These are phyloP conservation scores for Ichneumoninae sp. DNA, from an alignment of 2,888 invertebrate genomes.

Conservation along the genomic window DNA sequence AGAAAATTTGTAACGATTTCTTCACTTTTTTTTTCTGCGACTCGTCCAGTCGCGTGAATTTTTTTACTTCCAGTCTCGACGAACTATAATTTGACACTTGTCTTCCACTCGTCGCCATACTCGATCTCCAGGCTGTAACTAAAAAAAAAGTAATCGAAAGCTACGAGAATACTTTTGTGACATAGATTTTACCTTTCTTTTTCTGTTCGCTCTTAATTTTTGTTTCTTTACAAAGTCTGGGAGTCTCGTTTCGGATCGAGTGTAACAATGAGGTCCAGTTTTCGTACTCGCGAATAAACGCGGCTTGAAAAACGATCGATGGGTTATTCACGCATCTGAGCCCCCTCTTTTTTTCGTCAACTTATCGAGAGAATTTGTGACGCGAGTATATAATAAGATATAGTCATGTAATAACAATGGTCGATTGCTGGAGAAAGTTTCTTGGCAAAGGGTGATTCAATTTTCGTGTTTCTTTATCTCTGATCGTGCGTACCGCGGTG, in stretches of 20 bases:
- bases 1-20: slow-evolving; percentile 31
- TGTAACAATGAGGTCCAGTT: not conserved
- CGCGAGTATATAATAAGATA: slow-evolving; percentile 37
- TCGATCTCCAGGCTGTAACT: slow-evolving; percentile 46
- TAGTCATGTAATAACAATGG: slow-evolving; percentile 40
- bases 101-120: slow-evolving; percentile 60
- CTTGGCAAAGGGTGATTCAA: not conserved
- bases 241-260: slow-evolving; percentile 4
- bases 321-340: not conserved
- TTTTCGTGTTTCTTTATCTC: slow-evolving; percentile 5
- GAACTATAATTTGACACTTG: slow-evolving; percentile 44
- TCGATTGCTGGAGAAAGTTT: slow-evolving; percentile 20
- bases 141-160: slow-evolving; percentile 36
- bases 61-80: slow-evolving; percentile 36
- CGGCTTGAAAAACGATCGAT: not conserved
- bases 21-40: slow-evolving; percentile 24
- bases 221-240: slow-evolving; percentile 6
- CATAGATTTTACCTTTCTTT: slow-evolving; percentile 28
- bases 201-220: slow-evolving; percentile 25
- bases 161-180: slow-evolving; percentile 49
- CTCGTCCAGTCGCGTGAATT: slow-evolving; percentile 3
- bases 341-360: not conserved
- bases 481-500: slow-evolving; percentile 12
- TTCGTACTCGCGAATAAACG: not conserved
- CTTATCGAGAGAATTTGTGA: slow-evolving; percentile 28